A percentile compares a stretch with the other conserved stretches of the same genome.
Conservation (phyloP, 2,797 vertebrate genomes). For the Thalassophryne amazonica region DNA sequence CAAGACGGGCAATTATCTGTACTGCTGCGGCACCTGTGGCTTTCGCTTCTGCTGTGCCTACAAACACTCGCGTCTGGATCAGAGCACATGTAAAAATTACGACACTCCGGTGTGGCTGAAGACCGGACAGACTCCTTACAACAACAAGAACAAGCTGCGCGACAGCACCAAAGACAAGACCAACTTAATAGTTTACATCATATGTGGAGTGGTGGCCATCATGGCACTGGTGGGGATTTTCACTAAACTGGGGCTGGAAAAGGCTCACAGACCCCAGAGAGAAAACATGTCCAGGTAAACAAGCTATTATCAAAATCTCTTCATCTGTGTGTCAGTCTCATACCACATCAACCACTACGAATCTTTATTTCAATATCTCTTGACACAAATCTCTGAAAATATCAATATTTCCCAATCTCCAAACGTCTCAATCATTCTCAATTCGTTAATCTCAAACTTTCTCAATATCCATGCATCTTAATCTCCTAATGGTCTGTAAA, state of each 20-base stretch:
- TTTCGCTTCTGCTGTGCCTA: slow-evolving; percentile 97
- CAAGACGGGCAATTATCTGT: slow-evolving; percentile 92
- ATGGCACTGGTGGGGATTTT: slow-evolving; percentile 98
- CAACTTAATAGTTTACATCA: slow-evolving; percentile 97
- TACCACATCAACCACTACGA: no score
- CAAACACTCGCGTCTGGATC: slow-evolving; percentile 90
- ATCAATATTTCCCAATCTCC: no score
- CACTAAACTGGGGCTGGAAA: slow-evolving; percentile 96
- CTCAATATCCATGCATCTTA: no score
- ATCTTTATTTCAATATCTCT: no score
- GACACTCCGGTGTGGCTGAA: slow-evolving; percentile 93
- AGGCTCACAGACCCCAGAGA: slow-evolving; percentile 94
- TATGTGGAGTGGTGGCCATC: slow-evolving; percentile 97
- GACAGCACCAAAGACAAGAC: slow-evolving; percentile 97
- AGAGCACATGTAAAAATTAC: slow-evolving; percentile 94
- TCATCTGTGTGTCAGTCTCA: background rate
- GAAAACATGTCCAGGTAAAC: slow-evolving; percentile 98
- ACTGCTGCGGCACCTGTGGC: slow-evolving; percentile 99
- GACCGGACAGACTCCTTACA: slow-evolving; percentile 88
- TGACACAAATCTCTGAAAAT: no score
- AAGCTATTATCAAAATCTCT: no score
- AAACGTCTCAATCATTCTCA: no score
- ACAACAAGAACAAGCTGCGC: slow-evolving; percentile 86
- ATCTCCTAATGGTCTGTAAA: no score
- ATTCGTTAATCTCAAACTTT: no score